Percentiles rank a stretch among this genome's conserved stretches.
Conservation (phyloP, 2,113 vertebrate species). For the Nycticebus coucang region DNA sequence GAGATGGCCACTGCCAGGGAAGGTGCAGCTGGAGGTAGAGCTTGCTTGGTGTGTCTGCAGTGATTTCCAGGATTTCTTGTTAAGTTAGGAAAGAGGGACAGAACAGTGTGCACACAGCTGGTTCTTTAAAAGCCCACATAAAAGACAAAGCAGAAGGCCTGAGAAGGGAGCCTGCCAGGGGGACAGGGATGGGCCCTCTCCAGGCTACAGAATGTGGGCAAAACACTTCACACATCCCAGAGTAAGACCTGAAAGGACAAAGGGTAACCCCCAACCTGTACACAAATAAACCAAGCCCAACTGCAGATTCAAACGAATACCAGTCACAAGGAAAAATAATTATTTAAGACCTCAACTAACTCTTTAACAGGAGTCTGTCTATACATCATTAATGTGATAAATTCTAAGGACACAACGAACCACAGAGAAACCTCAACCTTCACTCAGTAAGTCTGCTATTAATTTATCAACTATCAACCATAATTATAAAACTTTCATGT, state of each 20-base stretch:
- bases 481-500: too few species aligned
- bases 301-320: not conserved
- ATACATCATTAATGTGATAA: not conserved
- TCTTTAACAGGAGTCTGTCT: not conserved
- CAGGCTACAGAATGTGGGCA: too few species aligned
- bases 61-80: not conserved
- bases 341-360: not conserved
- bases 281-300: not conserved
- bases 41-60: fast-evolving
- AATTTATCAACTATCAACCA: too few species aligned
- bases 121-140: not conserved
- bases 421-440: not conserved
- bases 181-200: too few species aligned
- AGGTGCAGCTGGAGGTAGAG: not conserved
- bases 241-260: not conserved
- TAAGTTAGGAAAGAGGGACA: not conserved
- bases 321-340: not conserved
- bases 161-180: too few species aligned
- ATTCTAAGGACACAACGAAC: not conserved
- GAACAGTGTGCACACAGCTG: too few species aligned
- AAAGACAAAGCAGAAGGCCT: not conserved
- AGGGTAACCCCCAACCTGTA: not conserved
- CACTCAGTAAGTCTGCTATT: not conserved
- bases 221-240: too few species aligned
- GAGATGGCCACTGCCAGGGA: not conserved